Conservation (phyloP, 1,140 invertebrate genomes). For the Nylanderia fulva region DNA sequence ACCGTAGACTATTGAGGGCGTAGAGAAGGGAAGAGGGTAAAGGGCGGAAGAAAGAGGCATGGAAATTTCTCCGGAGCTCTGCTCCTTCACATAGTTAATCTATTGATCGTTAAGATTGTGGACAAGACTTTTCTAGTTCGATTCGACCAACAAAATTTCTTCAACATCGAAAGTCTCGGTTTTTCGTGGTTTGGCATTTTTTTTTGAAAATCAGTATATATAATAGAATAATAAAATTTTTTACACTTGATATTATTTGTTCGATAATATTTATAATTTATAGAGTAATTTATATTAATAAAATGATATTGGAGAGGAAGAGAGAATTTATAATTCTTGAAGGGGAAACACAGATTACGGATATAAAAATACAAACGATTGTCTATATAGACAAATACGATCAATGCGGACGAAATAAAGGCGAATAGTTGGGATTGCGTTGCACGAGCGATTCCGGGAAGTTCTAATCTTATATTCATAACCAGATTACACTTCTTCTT, state of each 20-base stretch:
- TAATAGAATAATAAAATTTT: background rate
- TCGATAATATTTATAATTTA: background rate
- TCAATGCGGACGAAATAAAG: conserved; percentile 36
- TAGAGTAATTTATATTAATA: background rate
- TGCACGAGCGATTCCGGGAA: conserved; percentile 18
- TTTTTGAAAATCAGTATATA: background rate
- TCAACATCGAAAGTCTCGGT: conserved; percentile 8
- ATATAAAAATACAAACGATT: conserved; percentile 22
- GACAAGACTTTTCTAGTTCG: conserved; percentile 21
- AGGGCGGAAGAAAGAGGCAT: conserved; percentile 50
- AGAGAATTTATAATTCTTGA: background rate
- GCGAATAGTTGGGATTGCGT: conserved; percentile 13
- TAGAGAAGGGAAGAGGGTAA: background rate
- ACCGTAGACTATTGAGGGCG: conserved; percentile 8
- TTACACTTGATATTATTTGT: background rate
- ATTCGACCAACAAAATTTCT: background rate
- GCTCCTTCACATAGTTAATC: conserved; percentile 60
- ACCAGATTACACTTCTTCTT: conserved; percentile 49
- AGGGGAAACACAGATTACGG: background rate
- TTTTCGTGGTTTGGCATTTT: background rate
- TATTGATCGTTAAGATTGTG: conserved; percentile 81
- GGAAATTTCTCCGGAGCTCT: conserved; percentile 66
- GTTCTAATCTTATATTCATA: conserved; percentile 55
- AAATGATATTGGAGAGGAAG: background rate
- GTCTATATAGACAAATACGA: conserved; percentile 15